Conservation (phyloP, 2,113 vertebrate species). For the Pelusios castaneus region DNA sequence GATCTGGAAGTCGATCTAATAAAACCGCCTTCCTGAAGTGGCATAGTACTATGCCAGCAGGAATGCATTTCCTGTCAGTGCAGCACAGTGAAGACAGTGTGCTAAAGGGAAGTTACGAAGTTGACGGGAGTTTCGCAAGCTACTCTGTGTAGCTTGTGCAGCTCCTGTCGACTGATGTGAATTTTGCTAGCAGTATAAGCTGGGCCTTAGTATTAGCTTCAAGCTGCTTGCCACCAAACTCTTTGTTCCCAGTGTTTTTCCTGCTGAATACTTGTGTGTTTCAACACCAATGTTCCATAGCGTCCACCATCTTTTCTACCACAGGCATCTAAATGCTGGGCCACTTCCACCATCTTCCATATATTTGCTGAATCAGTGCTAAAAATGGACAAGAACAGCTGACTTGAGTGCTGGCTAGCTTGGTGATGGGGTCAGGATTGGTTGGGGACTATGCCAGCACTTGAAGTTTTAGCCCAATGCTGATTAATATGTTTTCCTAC, state of each 20-base stretch:
- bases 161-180: no score
- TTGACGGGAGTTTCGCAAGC: no score
- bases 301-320: neutral
- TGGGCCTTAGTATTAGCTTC: neutral
- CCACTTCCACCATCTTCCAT: no score
- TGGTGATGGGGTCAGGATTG: neutral
- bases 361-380: neutral
- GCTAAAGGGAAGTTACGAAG: no score
- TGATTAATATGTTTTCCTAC: neutral
- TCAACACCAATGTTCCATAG: neutral
- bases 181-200: no score
- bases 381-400: neutral
- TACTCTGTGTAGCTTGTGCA: no score
- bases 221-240: neutral
- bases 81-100: no score
- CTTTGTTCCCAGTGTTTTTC: neutral
- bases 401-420: neutral
- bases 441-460: neutral
- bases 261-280: neutral
- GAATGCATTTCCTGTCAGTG: no score
- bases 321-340: neutral
- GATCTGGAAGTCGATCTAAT: no score
- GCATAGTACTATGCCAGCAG: no score
- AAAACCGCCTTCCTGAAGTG: no score
- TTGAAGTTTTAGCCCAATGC: neutral